Evolutionary conservation across 2,113 vertebrate genomes (phyloP), one percentile per base, ranked within the genome.

Genomic region (Peucedramus taeniatus): DNA sequence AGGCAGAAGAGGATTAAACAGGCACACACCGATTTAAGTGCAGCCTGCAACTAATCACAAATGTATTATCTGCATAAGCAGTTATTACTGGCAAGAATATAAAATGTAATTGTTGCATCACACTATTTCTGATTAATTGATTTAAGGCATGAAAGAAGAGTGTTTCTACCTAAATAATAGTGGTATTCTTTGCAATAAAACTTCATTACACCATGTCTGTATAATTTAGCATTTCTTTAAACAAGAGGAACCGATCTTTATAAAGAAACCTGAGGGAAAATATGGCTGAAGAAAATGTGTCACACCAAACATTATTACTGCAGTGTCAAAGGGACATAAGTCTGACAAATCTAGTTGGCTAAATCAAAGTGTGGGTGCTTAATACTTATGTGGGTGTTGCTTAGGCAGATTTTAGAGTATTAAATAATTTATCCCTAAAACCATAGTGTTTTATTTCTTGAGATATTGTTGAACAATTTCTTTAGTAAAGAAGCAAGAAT

Each of bases 71-170:
- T 95, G 21, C 35, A 54, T 79, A 45, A 68, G 19, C 44, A 95
- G 56, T 89, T 11, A 12, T 33, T 87, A 75, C 49, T 53, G 66
- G 74, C 66, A 80, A 56, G 83, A 81, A 50, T 47, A 72, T 91
- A 65, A 88, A 97, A 93, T 7, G 14, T 17, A 27, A 54, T 79
- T 87, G 56, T 54, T 83, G 8, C 44, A 60, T 95, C 88, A 42
- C 42, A 42, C 22, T 87, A 17, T 66, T 83, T 69, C 75, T 90
- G 57, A 91, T 92, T 91, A 90, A 88, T 65, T 90, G 51, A 35
- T 89, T 97, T 95, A 96, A 91, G 40, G 64, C 56, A 87, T n/a
- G 64, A 90, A 95, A 66, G 45, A 93, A 81, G 83, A 95, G 24
- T 53, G 33, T 95, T 93, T 95, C 66, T 91, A 71, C 31, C 42